Evolutionary conservation across 2,888 invertebrate genomes (phyloP).

Genomic region (Cantharis lateralis): DNA sequence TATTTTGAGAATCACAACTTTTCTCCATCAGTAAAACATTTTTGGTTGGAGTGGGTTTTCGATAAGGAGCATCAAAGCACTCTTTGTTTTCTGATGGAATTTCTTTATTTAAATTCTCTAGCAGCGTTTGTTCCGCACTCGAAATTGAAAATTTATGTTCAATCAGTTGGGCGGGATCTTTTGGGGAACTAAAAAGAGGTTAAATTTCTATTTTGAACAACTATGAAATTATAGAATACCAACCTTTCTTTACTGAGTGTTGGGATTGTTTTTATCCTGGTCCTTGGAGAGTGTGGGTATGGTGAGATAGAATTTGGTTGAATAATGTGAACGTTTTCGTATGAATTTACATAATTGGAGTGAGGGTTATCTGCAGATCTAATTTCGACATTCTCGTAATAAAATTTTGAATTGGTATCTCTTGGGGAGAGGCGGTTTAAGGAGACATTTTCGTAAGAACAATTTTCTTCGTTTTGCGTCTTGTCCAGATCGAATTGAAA

Average conservation of each 20-base stretch:
- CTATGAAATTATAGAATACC: background rate
- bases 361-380: constrained; percentile 46
- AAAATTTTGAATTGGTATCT: constrained; percentile 42
- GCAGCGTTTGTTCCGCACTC: constrained; percentile 46
- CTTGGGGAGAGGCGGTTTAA: constrained; percentile 41
- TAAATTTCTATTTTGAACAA: background rate
- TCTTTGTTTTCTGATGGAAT: constrained; percentile 51
- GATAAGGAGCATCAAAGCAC: constrained; percentile 44
- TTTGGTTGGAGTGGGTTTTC: constrained; percentile 47
- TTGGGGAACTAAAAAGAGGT: constrained; percentile 43
- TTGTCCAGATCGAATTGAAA: constrained; percentile 45
- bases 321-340: constrained; percentile 64
- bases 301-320: constrained; percentile 58
- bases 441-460: constrained; percentile 46
- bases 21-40: constrained; percentile 54
- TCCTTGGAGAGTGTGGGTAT: constrained; percentile 62
- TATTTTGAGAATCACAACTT: constrained; percentile 43
- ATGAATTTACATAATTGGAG: constrained; percentile 57
- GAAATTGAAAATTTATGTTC: constrained; percentile 58
- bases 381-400: constrained; percentile 51
- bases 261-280: constrained; percentile 65
- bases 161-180: constrained; percentile 51
- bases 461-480: constrained; percentile 35
- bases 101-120: constrained; percentile 38
- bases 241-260: constrained; percentile 25